Evolutionary conservation across 2,797 vertebrate species (phyloP), one percentile per base, ranked within the genome.

Genomic region (Acanthurus lineatus): DNA sequence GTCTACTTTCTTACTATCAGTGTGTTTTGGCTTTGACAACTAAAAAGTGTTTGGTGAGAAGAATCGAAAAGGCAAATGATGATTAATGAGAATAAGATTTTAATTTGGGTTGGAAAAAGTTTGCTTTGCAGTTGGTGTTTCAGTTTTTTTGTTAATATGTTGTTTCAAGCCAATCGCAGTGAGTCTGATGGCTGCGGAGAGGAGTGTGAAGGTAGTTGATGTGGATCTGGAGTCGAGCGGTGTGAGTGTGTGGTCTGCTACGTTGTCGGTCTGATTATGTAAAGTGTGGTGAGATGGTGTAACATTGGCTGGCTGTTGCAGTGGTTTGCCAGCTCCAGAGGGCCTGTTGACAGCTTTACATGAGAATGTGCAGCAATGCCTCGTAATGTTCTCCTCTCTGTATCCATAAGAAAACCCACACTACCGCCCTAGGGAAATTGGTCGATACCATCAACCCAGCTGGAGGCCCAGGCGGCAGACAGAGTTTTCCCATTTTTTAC

Each of bases 361-460:
- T 60, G 86, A 80, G 88, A 86, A 69, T 79, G 83, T 81, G 83
- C 72, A 78, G 79, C 84, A 69, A 48, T 48, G 83, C 83, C 69
- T 88, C 47, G 76, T 86, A 85, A 89, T 78, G 85, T 62, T 75
- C 80, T 77, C 71, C 72, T 82, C 65, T 86, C 53, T 72, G 60
- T 76, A 83, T 90, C 87, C 90, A 76, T 83, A 92, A 92, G 90
- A 90, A 92, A 94, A 89, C 88, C 89, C 87, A 89, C 90, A 89
- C 89, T 82, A 44, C 89, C 59, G 70, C 88, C 83, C 80, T 9
- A 72, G 91, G 91, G 90, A 88, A 91, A 86, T 70, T 83, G 91
- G 93, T 94, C 91, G 83, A 95, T 95, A 93, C 88, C 91, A 93
- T 95, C 94, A 93, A 91, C 92, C 74, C 92, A 94, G 93, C 91